Evolutionary conservation across 2,888 invertebrate species (phyloP), one percentile per base, ranked within the genome.

Genomic region (Ichneumon xanthorius): DNA sequence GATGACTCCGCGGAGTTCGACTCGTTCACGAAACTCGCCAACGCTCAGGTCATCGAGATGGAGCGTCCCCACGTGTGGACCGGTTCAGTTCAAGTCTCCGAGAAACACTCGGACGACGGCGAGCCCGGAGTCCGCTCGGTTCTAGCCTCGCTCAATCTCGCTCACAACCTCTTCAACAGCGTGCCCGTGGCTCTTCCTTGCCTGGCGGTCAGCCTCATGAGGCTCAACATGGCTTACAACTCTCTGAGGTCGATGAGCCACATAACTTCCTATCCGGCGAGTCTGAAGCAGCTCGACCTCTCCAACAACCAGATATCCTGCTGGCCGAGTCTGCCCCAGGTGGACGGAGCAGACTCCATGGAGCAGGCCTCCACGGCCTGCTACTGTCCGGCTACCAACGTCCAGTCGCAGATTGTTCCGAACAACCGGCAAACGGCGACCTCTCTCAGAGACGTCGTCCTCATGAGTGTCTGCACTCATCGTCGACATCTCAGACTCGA

Each of bases 201-300:
- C 92, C 95, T 98, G 80, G 99, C 98, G 5, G 97, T 98, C 0
- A 96, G 96, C 89, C 95, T 99, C 40, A 97, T 97, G 0, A 95
- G 98, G 55, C 95, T 99, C 19, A 99, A 99, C 93, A 96, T 99
- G 95, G 97, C 98, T 0, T 98, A 98, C 92, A 99, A 99, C 94
- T 96, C 96, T 84, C 94, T 96, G 70, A 93, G 96, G 89, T 94
- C 93, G 0, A 94, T 94, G 93, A 93, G 93, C 70, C 92, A 93
- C 75, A 97, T 99, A 79, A 98, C 98, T 14, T 97, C 97, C 76
- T 99, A 98, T 94, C 99, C 99, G 0, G 96, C 97, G 58, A 96
- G 96, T 68, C 95, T 99, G 9, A 98, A 98, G 84, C 98, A 99
- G 92, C 94, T 99, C 61, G 99, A 99, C 94, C 95, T 99, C 53